Percentiles rank a stretch among this genome's conserved stretches.
These are phyloP conservation scores for Seira ritae DNA, from an alignment of 2,888 invertebrate genomes.

Conservation along the genomic window DNA sequence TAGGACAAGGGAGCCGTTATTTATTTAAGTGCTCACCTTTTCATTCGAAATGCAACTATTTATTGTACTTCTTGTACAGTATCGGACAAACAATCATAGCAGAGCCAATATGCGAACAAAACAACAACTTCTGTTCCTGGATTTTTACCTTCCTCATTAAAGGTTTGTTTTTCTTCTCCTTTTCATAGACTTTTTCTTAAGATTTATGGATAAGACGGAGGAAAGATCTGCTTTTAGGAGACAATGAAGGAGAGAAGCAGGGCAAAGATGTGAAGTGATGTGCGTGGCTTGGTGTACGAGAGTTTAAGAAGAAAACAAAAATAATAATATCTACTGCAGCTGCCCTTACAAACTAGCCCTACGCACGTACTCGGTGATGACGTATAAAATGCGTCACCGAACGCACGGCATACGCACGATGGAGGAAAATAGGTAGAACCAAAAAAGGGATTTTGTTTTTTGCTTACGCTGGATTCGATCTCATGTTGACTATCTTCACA, in stretches of 20 bases:
- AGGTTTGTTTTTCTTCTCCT: background rate
- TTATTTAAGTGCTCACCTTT: constrained; percentile 24
- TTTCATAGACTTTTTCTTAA: background rate
- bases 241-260: background rate
- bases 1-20: background rate
- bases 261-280: background rate
- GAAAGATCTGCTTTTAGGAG: background rate
- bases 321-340: background rate
- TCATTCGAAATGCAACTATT: too few relatives aligned
- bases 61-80: background rate
- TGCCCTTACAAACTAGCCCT: background rate
- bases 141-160: background rate
- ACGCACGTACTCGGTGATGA: background rate
- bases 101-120: background rate
- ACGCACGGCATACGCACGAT: background rate
- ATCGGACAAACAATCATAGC: background rate
- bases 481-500: too few relatives aligned
- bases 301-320: background rate
- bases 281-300: background rate
- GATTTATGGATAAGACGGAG: background rate
- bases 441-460: too few relatives aligned
- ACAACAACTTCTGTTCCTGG: too few relatives aligned
- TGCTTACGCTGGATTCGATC: background rate
- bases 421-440: background rate
- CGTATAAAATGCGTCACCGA: background rate